A percentile compares a stretch with the other conserved stretches of the same genome.
phyloP scores from a whole-genome alignment of 2,888 invertebrate species.

The Apamea anceps region DNA sequence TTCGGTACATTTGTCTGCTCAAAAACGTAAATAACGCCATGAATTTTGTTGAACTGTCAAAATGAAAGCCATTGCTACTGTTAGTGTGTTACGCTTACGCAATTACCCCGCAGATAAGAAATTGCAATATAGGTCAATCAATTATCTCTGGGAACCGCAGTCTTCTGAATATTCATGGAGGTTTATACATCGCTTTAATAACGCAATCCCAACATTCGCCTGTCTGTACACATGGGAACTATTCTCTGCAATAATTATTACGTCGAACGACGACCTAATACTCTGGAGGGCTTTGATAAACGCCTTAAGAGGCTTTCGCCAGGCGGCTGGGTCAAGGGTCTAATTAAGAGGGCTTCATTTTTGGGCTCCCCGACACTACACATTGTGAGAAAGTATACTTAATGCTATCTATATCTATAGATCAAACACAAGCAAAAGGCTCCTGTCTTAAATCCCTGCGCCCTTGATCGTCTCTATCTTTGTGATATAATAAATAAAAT shows the following conservation, averaged over 20 bases:
- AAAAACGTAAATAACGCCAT: background rate
- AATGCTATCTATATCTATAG: background rate
- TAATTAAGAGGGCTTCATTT: constrained; percentile 29
- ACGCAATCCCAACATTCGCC: background rate
- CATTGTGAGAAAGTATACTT: background rate
- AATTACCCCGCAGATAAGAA: background rate
- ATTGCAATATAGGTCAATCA: constrained; percentile 21
- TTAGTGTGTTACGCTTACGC: background rate
- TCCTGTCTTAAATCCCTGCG: background rate
- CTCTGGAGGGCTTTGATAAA: constrained; percentile 20
- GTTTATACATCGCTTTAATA: constrained; percentile 2
- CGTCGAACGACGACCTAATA: constrained; percentile 2
- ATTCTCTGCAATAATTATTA: constrained; percentile 8
- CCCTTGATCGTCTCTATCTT: background rate
- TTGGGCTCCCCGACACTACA: background rate
- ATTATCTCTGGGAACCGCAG: background rate
- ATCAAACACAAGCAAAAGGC: background rate
- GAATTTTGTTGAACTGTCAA: background rate
- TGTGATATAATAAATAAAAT: background rate
- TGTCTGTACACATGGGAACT: background rate
- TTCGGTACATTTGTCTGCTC: background rate
- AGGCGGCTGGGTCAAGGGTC: constrained; percentile 38
- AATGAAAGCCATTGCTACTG: background rate
- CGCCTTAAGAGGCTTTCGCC: constrained; percentile 18
- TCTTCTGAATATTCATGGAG: constrained; percentile 25